phyloP scores from a whole-genome alignment of 2,888 invertebrate genomes.

The Tetragonula carbonaria region DNA sequence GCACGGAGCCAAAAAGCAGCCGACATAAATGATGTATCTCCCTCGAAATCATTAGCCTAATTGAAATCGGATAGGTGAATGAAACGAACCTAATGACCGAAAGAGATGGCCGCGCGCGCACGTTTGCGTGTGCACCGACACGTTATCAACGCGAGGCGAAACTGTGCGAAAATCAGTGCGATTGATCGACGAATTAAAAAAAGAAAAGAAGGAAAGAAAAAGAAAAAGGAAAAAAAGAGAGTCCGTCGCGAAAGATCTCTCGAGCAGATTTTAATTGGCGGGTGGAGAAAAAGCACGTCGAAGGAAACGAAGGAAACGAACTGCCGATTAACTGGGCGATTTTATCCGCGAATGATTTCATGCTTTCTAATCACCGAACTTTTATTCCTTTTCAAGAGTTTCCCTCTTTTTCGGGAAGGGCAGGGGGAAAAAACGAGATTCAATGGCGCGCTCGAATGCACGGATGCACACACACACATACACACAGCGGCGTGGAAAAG shows the following conservation, averaged over 20 bases:
- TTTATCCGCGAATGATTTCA: not conserved
- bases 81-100: slow-evolving; percentile 58
- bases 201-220: too few relatives aligned
- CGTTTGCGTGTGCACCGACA: too few relatives aligned
- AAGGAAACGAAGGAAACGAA: not conserved
- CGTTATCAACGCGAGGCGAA: too few relatives aligned
- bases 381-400: not conserved
- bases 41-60: slow-evolving; percentile 64
- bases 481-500: too few relatives aligned
- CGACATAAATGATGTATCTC: slow-evolving; percentile 23
- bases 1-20: slow-evolving; percentile 16
- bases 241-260: not conserved
- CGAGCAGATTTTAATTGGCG: not conserved
- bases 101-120: not conserved
- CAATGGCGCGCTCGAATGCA: not conserved
- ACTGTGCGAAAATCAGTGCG: slow-evolving; percentile 10
- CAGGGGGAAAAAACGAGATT: not conserved
- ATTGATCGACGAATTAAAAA: not conserved
- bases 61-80: slow-evolving; percentile 59
- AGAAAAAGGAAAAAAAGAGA: not conserved
- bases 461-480: too few relatives aligned
- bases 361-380: not conserved
- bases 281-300: not conserved
- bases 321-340: not conserved
- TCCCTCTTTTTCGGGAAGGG: not conserved